Percentiles rank a stretch among this genome's conserved stretches.
These are phyloP conservation scores for Corythaeola cristata DNA, from an alignment of 2,113 vertebrate species.

Conservation along the genomic window DNA sequence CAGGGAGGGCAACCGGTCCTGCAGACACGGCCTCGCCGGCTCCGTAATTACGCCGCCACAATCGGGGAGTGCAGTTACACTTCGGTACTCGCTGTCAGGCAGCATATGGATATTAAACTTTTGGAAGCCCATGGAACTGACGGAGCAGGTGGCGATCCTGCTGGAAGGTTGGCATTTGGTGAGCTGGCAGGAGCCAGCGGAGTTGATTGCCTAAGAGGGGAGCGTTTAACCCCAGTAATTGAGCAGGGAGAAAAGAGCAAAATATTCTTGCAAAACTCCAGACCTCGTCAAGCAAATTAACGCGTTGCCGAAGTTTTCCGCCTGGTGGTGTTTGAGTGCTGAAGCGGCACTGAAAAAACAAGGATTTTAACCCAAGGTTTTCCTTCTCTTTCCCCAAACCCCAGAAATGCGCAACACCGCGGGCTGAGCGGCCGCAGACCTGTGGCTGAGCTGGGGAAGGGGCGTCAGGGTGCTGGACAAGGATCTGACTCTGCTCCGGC, in stretches of 20 bases:
- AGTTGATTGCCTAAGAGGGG: background rate
- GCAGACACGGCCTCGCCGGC: background rate
- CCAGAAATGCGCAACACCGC: background rate
- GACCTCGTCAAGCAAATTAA: background rate
- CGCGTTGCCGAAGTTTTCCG: background rate
- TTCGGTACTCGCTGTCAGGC: background rate
- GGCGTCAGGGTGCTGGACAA: constrained; percentile 91
- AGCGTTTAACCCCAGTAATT: background rate
- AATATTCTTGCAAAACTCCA: background rate
- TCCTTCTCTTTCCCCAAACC: background rate
- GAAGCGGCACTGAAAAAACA: background rate
- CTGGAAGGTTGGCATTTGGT: constrained; percentile 34
- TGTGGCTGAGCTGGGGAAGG: constrained; percentile 96
- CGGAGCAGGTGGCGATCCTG: constrained; percentile 64
- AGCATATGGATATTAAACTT: constrained; percentile 53
- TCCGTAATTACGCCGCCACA: background rate
- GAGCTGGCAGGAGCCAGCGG: constrained; percentile 23
- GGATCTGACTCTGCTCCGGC: constrained; percentile 91
- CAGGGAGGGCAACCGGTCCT: background rate
- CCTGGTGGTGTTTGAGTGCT: background rate
- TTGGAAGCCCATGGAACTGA: constrained; percentile 1
- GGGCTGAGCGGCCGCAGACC: constrained; percentile 68
- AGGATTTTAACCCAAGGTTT: background rate
- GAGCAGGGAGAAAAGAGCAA: background rate
- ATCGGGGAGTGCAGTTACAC: background rate